phyloP scores from a whole-genome alignment of 1,140 invertebrate species.

The Penaeus japonicus region DNA sequence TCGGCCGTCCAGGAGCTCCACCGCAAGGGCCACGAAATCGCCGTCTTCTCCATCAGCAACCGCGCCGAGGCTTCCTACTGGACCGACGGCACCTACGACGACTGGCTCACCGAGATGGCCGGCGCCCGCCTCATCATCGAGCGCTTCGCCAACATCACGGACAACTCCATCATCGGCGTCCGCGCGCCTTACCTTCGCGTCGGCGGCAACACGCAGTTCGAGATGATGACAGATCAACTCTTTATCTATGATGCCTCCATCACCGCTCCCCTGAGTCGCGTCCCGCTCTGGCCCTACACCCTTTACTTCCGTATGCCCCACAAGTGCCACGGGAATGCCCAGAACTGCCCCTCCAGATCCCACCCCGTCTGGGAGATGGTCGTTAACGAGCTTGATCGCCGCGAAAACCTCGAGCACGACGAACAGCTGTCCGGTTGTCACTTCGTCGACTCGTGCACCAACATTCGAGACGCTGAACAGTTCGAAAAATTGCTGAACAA shows the following conservation, averaged over 20 bases:
- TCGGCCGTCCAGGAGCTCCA: conserved; percentile 91
- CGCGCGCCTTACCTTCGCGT: conserved; percentile 89
- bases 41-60: conserved; percentile 91
- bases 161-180: conserved; percentile 86
- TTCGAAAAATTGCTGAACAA: conserved; percentile 76
- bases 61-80: conserved; percentile 91
- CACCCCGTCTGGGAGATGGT: conserved; percentile 96
- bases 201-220: conserved; percentile 93
- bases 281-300: conserved; percentile 95
- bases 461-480: conserved; percentile 80
- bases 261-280: conserved; percentile 84
- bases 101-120: conserved; percentile 95
- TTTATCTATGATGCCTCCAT: conserved; percentile 95
- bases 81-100: conserved; percentile 85
- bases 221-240: conserved; percentile 95
- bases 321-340: conserved; percentile 91
- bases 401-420: conserved; percentile 90
- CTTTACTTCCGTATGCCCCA: conserved; percentile 94
- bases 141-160: conserved; percentile 86
- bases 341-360: conserved; percentile 88
- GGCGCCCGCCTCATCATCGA: conserved; percentile 74
- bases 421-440: conserved; percentile 88
- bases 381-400: conserved; percentile 91
- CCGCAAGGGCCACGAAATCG: conserved; percentile 90
- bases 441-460: conserved; percentile 93